phyloP scores from a whole-genome alignment of 1,140 invertebrate genomes.

The Drosophila kepulauana region DNA sequence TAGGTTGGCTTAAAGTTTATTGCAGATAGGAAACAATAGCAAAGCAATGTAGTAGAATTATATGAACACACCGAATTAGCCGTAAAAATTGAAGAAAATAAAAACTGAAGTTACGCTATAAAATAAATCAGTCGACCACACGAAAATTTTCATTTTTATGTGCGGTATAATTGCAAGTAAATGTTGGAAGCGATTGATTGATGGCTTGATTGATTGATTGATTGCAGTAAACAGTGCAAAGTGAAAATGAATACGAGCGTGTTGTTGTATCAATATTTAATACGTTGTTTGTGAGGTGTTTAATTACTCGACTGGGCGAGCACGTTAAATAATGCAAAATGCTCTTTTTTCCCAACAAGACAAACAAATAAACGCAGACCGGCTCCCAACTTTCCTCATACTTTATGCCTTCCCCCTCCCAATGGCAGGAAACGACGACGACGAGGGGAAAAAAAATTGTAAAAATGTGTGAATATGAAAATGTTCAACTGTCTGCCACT shows the following conservation, averaged over 20 bases:
- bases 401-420: no score
- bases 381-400: neutral
- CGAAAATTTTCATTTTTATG: no score
- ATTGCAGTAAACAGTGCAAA: slow-evolving; percentile 4
- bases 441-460: neutral
- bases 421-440: neutral
- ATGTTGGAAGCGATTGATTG: neutral
- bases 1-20: no score
- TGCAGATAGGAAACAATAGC: no score
- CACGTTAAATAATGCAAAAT: slow-evolving; percentile 29
- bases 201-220: neutral
- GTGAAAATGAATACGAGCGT: neutral
- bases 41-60: no score
- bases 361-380: slow-evolving; percentile 19
- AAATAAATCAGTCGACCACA: no score
- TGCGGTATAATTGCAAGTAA: no score
- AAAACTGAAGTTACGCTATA: no score
- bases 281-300: slow-evolving; percentile 24
- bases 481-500: slow-evolving; percentile 14
- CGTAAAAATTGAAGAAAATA: no score
- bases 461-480: slow-evolving; percentile 28
- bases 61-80: no score
- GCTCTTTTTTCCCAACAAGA: neutral
- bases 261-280: slow-evolving; percentile 18
- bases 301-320: slow-evolving; percentile 30